These are phyloP conservation scores for Sympetrum striolatum DNA, from an alignment of 2,888 invertebrate species.

Conservation along the genomic window DNA sequence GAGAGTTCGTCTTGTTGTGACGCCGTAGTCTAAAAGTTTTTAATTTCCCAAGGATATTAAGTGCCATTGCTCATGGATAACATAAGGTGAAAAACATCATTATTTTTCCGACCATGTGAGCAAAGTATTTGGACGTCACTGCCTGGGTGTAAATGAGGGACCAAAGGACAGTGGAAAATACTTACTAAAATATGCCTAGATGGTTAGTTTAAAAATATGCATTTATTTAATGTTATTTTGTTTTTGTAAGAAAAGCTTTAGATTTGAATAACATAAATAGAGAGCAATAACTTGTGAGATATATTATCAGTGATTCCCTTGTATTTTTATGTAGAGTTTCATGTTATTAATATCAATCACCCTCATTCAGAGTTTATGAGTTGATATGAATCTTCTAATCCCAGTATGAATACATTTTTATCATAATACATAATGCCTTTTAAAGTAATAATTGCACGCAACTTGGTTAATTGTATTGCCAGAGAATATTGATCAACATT, in stretches of 20 bases:
- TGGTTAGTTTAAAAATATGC: neutral
- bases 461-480: too few relatives aligned
- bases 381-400: neutral
- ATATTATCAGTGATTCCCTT: neutral
- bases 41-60: constrained; percentile 4
- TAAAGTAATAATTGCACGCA: too few relatives aligned
- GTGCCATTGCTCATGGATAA: neutral
- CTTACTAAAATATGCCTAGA: neutral
- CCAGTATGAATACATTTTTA: neutral
- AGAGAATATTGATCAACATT: too few relatives aligned
- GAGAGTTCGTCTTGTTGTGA: constrained; percentile 62
- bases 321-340: neutral
- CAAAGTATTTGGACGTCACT: neutral
- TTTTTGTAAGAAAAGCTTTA: neutral
- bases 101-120: neutral
- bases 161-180: constrained; percentile 13
- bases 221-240: neutral
- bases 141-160: constrained; percentile 2
- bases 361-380: neutral
- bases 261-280: neutral
- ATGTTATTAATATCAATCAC: neutral
- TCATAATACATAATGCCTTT: neutral
- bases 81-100: neutral
- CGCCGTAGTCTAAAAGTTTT: constrained; percentile 55
- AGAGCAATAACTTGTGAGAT: neutral